Base-by-base conservation (phyloP, 1,140 invertebrate species). In the Acarapis woodi region DNA sequence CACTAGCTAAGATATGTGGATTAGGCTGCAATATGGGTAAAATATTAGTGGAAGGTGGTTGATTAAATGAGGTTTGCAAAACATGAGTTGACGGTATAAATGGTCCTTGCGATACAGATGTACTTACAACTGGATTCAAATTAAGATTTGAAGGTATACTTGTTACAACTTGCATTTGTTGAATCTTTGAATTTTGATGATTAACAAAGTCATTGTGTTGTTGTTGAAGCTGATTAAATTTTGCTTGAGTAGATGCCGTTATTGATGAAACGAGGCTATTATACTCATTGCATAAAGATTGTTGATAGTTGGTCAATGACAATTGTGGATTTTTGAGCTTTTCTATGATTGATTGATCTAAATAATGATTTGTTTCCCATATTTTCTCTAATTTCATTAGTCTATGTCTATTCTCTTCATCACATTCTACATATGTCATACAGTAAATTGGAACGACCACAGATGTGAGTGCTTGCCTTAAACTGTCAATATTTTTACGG, bases 381-480 rank as follows among this genome's bases (percentile, higher is more conserved):
- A 94, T 58, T 35, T 71, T 76, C 15, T 90, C 59, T 32, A 94
- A 57, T 62, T 93, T 93, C 48, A 74, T 73, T 28, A 93, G 59
- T 59, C 90, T 93, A 44, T 64, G 64, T 47, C 74, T 67, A 55
- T 85, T 78, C 24, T 88, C 82, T 32, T 79, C 73, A 16, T 54
- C 53, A 32, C 76, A 73, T 42, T 69, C 71, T 57, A 69, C 57
- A 54, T 71, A 73, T 33, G 80, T 70, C 56, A 76, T 77, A 60
- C 80, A 90, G 64, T 90, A 94, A 70, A 90, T 85, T 44, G 85
- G 82, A 47, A 90, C 76, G 42, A 93, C 79, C 46, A 88, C 76
- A 49, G 67, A 69, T 64, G 90, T 80, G 55, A 96, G 64, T 48
- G 73, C 68, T 58, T 73, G 71, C 57, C 82, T 80, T 49, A 94